Conservation (phyloP, 2,113 vertebrate species). For the Neodontobutis hainanensis region DNA sequence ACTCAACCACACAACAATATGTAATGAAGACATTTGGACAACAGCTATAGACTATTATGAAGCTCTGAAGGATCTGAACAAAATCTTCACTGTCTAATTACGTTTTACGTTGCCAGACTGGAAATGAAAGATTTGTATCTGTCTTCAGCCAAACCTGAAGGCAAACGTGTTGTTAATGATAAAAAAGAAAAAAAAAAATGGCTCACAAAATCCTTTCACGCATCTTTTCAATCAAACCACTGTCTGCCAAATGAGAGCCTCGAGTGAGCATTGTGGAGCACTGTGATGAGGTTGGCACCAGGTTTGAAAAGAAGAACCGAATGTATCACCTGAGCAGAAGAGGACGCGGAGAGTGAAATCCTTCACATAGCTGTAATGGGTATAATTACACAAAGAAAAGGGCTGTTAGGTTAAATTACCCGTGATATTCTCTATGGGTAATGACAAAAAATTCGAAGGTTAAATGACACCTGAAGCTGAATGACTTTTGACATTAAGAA, state of each 20-base stretch:
- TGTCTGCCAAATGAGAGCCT: slow-evolving; percentile 47
- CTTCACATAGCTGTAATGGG: slow-evolving; percentile 67
- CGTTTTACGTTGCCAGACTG: slow-evolving; percentile 23
- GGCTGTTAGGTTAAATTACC: slow-evolving; percentile 75
- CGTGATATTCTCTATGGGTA: slow-evolving; percentile 69
- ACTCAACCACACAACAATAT: not conserved
- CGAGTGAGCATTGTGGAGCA: slow-evolving; percentile 37
- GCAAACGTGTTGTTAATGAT: slow-evolving; percentile 31
- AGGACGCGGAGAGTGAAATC: slow-evolving; percentile 54
- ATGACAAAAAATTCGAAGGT: slow-evolving; percentile 71
- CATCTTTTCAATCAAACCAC: slow-evolving; percentile 60
- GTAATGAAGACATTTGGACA: slow-evolving; percentile 16
- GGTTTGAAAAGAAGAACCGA: slow-evolving; percentile 54
- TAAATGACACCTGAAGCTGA: slow-evolving; percentile 70
- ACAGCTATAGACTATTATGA: slow-evolving; percentile 1
- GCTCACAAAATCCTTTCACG: slow-evolving; percentile 51
- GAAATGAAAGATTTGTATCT: slow-evolving; percentile 35
- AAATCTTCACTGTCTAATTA: slow-evolving; percentile 37
- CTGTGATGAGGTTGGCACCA: slow-evolving; percentile 40
- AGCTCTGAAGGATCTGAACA: slow-evolving; percentile 11
- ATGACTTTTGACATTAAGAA: slow-evolving; percentile 61
- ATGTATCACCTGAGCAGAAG: slow-evolving; percentile 46
- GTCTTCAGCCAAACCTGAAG: slow-evolving; percentile 42
- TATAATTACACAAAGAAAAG: slow-evolving; percentile 75
- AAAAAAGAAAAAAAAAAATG: not conserved